Evolutionary conservation across 1,140 invertebrate species (phyloP).

Genomic region (Drosophila setifemur): DNA sequence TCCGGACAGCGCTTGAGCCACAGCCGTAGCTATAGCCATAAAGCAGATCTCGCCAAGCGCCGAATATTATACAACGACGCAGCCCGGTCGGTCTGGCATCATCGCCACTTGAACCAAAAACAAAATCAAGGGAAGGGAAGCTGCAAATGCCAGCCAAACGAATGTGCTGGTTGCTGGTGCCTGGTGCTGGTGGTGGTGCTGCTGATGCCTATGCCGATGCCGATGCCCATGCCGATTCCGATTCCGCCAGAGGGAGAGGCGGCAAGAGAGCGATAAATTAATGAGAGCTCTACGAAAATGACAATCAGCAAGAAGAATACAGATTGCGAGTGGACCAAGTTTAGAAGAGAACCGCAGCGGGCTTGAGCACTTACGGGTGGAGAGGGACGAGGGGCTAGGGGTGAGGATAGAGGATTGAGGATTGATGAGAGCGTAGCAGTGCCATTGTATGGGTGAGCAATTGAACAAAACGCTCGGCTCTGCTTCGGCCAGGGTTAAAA

Average conservation of each 20-base stretch:
- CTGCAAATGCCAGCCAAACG: slow-evolving; percentile 55
- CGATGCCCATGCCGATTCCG: no score
- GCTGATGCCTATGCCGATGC: no score
- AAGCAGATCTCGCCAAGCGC: slow-evolving; percentile 66
- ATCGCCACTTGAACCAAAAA: slow-evolving; percentile 67
- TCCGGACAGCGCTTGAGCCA: slow-evolving; percentile 55
- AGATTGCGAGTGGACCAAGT: slow-evolving; percentile 65
- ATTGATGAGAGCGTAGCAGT: slow-evolving; percentile 1
- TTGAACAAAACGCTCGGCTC: slow-evolving; percentile 35
- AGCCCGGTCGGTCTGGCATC: slow-evolving; percentile 20
- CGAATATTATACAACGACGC: slow-evolving; percentile 57
- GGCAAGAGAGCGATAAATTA: slow-evolving; percentile 53
- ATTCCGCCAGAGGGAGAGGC: no score
- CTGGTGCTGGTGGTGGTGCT: no score
- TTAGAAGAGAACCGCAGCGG: slow-evolving; percentile 62
- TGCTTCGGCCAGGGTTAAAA: slow-evolving; percentile 66
- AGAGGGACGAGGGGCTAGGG: not conserved
- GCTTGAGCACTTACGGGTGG: no score
- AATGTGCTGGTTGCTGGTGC: slow-evolving; percentile 25
- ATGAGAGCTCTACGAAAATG: slow-evolving; percentile 60
- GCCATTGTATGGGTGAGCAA: slow-evolving; percentile 34
- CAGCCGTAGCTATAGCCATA: slow-evolving; percentile 51
- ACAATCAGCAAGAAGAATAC: slow-evolving; percentile 51
- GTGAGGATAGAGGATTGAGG: slow-evolving; percentile 5
- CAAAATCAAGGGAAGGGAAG: slow-evolving; percentile 56